Conservation (phyloP, 2,888 invertebrate genomes). For the Lobophora halterata region DNA sequence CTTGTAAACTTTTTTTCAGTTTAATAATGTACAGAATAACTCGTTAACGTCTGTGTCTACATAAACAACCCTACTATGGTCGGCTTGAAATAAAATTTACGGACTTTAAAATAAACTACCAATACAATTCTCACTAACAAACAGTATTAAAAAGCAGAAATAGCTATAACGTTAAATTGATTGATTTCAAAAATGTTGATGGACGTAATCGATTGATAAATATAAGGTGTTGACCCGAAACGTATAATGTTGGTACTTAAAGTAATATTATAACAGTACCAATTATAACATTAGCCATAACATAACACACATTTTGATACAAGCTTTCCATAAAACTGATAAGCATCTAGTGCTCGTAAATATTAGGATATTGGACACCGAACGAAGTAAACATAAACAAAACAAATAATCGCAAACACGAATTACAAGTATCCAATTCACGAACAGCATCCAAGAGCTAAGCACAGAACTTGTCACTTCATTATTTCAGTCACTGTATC, state of each 20-base stretch:
- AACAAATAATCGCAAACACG: constrained; percentile 27
- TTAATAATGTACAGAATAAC: background rate
- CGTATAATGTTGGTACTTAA: background rate
- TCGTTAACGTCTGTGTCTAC: background rate
- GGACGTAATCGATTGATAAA: too few species aligned
- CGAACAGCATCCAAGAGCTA: constrained; percentile 25
- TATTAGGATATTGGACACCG: constrained; percentile 44
- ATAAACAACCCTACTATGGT: constrained; percentile 10
- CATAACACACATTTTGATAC: constrained; percentile 30
- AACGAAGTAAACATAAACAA: constrained; percentile 49
- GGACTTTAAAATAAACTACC: too few species aligned
- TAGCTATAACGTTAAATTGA: too few species aligned
- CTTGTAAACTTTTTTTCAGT: background rate
- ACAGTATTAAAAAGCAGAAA: too few species aligned
- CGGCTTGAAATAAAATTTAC: constrained; percentile 2
- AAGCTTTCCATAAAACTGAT: constrained; percentile 40
- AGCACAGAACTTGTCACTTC: constrained; percentile 56
- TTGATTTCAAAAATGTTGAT: constrained; percentile 4
- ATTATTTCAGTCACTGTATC: constrained; percentile 48
- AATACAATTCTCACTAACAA: too few species aligned
- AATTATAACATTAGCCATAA: constrained; percentile 17
- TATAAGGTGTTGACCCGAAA: background rate
- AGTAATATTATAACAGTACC: constrained; percentile 7
- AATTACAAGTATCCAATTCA: constrained; percentile 26
- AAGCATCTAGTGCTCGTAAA: constrained; percentile 36